Evolutionary conservation across 2,113 vertebrate genomes (phyloP).

Genomic region (Elachura formosa): DNA sequence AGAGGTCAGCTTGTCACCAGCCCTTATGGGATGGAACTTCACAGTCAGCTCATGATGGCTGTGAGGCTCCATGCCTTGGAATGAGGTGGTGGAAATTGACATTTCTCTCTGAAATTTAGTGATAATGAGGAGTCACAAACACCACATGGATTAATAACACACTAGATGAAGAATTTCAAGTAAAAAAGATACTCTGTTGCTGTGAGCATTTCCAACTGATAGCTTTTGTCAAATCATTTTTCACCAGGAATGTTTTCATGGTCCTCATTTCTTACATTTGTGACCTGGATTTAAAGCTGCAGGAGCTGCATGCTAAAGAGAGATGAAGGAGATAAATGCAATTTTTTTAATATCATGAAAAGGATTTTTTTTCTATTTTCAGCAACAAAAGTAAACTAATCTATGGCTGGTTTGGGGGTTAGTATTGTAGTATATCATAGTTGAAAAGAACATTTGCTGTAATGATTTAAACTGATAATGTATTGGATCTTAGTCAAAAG

Average conservation of each 20-base stretch:
- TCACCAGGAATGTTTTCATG: accelerated
- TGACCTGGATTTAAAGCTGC: background rate
- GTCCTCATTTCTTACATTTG: background rate
- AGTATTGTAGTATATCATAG: background rate
- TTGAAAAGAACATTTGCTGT: background rate
- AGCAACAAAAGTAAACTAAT: background rate
- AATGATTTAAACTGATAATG: background rate
- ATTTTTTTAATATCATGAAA: background rate
- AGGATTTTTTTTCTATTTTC: background rate
- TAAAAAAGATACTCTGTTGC: background rate
- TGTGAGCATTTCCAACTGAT: background rate
- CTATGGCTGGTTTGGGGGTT: background rate
- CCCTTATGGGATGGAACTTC: background rate
- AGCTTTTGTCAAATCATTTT: background rate
- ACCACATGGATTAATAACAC: background rate
- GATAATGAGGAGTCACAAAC: background rate
- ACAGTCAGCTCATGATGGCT: too few relatives aligned
- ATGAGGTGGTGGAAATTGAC: background rate
- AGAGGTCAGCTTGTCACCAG: background rate
- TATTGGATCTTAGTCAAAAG: slow-evolving; percentile 7
- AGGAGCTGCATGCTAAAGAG: background rate
- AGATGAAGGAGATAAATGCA: background rate
- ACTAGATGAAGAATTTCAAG: background rate
- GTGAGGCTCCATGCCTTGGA: too few relatives aligned
- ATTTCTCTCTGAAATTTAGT: background rate